Evolutionary conservation across 2,888 invertebrate genomes (phyloP).

Genomic region (Neocrepidodera transversa): DNA sequence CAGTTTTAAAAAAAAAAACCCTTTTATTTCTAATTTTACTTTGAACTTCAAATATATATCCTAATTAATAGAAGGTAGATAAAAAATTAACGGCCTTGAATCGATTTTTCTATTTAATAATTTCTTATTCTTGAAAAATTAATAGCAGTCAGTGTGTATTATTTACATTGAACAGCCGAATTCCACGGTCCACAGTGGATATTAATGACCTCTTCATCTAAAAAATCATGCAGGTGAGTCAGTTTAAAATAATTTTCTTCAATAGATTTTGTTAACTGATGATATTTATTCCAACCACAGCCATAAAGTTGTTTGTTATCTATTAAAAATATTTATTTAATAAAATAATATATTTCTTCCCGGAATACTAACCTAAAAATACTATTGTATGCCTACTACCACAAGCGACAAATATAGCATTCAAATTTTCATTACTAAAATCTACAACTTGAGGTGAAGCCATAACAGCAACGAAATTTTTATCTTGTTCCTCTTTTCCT

Average conservation of each 20-base stretch:
- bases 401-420: conserved; percentile 68
- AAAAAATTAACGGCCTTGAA: too few species aligned
- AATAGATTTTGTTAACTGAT: conserved; percentile 70
- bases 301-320: conserved; percentile 75
- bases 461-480: conserved; percentile 57
- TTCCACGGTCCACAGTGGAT: conserved; percentile 64
- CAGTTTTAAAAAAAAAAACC: too few species aligned
- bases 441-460: conserved; percentile 64
- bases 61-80: too few species aligned
- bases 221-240: conserved; percentile 47
- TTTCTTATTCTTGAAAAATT: background rate
- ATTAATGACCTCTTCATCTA: conserved; percentile 40
- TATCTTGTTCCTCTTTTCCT: conserved; percentile 49
- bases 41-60: too few species aligned
- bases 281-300: conserved; percentile 83
- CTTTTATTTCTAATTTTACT: too few species aligned
- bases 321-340: conserved; percentile 48
- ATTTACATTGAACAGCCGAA: conserved; percentile 52
- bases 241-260: conserved; percentile 53
- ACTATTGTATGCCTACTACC: conserved; percentile 80
- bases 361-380: conserved; percentile 63
- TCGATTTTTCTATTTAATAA: background rate
- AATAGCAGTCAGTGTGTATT: conserved; percentile 6
- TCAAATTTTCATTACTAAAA: conserved; percentile 52
- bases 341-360: background rate